Conservation (phyloP, 2,797 vertebrate genomes). For the Bradypodion pumilum region DNA sequence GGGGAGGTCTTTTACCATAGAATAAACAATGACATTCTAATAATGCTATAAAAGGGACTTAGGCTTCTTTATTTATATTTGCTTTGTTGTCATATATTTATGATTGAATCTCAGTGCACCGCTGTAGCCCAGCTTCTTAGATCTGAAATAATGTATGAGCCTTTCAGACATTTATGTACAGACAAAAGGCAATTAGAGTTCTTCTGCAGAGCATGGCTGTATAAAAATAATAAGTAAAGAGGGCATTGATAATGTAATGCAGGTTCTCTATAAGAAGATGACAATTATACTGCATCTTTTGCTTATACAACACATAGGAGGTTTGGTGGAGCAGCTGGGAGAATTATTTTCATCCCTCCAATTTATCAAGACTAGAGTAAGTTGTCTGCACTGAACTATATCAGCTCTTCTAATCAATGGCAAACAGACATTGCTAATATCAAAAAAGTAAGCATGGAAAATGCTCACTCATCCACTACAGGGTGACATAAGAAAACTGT, state of each 20-base stretch:
- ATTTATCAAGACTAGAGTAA: not conserved
- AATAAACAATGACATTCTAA: conserved; percentile 73
- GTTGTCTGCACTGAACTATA: not conserved
- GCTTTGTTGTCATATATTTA: conserved; percentile 61
- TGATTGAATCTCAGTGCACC: conserved; percentile 52
- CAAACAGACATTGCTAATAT: rapidly evolving
- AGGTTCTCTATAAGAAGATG: not conserved
- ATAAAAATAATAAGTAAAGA: conserved; percentile 52
- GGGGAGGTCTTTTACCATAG: conserved; percentile 65
- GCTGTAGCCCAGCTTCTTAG: conserved; percentile 57
- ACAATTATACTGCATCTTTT: not conserved
- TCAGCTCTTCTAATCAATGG: not conserved
- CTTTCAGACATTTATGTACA: conserved; percentile 58
- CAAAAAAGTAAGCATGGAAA: conserved; percentile 4
- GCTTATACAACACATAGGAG: not conserved
- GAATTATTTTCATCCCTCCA: not conserved
- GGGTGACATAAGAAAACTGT: not conserved
- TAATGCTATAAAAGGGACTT: conserved; percentile 64
- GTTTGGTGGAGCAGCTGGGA: no score
- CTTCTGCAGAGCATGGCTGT: conserved; percentile 29
- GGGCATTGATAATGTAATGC: conserved; percentile 45
- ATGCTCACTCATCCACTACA: not conserved
- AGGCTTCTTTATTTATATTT: conserved; percentile 66
- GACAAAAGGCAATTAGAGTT: conserved; percentile 53
- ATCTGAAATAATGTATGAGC: conserved; percentile 64